Conservation (phyloP, 2,113 vertebrate genomes). For the Noturus placidus region DNA sequence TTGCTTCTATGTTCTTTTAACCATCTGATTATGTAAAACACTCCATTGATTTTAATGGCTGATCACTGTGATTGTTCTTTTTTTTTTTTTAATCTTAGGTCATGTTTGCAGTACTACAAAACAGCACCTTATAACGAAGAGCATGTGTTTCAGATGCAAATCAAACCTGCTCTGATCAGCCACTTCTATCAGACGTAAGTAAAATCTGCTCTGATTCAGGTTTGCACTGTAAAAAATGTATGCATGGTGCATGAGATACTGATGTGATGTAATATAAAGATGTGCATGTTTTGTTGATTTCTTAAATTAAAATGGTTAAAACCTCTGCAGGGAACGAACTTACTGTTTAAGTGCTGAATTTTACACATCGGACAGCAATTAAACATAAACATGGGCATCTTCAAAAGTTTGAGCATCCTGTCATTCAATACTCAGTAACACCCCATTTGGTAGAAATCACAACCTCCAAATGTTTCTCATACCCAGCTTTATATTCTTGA, state of each 20-base stretch:
- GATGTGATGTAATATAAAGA: neutral
- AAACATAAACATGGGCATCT: neutral
- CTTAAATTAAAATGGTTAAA: neutral
- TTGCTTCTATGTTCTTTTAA: neutral
- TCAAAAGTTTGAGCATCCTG: neutral
- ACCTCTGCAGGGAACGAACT: neutral
- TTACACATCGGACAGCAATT: neutral
- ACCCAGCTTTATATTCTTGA: neutral
- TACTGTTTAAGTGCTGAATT: neutral
- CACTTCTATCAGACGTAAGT: slow-evolving; percentile 88
- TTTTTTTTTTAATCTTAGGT: slow-evolving; percentile 66
- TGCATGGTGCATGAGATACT: neutral
- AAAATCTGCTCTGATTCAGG: neutral
- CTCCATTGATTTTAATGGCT: neutral
- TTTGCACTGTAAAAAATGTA: neutral
- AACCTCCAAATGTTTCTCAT: neutral
- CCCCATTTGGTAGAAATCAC: neutral
- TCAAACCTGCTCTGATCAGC: slow-evolving; percentile 82
- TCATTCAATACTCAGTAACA: neutral
- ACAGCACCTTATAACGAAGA: slow-evolving; percentile 84
- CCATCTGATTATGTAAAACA: neutral
- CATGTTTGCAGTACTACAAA: slow-evolving; percentile 89
- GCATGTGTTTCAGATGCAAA: slow-evolving; percentile 84
- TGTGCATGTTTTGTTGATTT: neutral
- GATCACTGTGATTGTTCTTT: neutral